phyloP scores from a whole-genome alignment of 2,113 vertebrate genomes.

The Poicephalus meyeri region DNA sequence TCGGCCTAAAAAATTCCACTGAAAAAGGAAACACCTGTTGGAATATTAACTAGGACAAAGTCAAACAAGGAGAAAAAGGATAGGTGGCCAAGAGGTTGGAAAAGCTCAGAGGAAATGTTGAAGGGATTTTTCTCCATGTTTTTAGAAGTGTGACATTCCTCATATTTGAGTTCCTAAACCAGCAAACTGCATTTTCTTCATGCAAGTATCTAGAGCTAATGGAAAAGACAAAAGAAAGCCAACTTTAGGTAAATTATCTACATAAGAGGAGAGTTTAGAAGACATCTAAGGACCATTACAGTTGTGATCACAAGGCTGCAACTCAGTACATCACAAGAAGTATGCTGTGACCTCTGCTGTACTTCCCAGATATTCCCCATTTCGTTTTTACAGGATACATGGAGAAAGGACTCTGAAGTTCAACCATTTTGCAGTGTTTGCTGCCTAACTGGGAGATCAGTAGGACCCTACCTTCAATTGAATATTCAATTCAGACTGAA shows the following conservation, averaged over 20 bases:
- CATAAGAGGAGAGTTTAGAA: neutral
- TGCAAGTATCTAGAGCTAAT: neutral
- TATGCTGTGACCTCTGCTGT: neutral
- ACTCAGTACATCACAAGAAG: neutral
- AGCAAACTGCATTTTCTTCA: neutral
- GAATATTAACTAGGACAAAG: constrained; percentile 71
- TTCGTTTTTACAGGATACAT: neutral
- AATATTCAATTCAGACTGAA: neutral
- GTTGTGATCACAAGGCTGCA: neutral
- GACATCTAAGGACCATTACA: neutral
- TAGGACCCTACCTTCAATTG: neutral
- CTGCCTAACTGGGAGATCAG: neutral
- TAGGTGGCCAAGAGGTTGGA: constrained; percentile 39
- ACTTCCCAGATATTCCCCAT: neutral
- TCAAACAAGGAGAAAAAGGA: constrained; percentile 63
- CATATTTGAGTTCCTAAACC: neutral
- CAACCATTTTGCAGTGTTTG: neutral
- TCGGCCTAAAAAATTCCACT: constrained; percentile 58
- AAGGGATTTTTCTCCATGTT: neutral
- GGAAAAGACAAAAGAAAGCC: neutral
- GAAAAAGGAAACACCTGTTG: constrained; percentile 71
- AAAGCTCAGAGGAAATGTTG: neutral
- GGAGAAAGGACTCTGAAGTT: neutral
- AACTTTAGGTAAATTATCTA: neutral
- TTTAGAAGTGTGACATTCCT: neutral